phyloP scores from a whole-genome alignment of 2,797 vertebrate genomes.

The Eidolon dupreanum region DNA sequence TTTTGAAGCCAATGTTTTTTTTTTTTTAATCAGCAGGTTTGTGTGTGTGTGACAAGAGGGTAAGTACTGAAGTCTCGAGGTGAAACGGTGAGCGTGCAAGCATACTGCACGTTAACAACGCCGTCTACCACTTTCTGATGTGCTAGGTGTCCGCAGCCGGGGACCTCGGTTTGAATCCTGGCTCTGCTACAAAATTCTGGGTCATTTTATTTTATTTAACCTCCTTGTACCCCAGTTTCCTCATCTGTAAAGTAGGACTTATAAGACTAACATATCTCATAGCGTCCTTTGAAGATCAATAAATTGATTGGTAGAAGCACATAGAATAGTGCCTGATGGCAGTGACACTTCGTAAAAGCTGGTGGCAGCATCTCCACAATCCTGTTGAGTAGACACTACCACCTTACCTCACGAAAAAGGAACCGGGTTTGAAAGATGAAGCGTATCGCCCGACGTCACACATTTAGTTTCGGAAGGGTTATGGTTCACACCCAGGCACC shows the following conservation, averaged over 20 bases:
- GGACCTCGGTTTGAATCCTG: not conserved
- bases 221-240: not conserved
- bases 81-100: not conserved
- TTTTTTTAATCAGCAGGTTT: not conserved
- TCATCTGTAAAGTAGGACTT: not conserved
- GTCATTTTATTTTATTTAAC: not conserved
- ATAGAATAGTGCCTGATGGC: rapidly evolving
- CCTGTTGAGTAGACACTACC: rapidly evolving
- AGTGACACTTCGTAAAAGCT: not conserved
- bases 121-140: rapidly evolving
- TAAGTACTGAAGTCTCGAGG: not conserved
- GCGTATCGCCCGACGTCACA: not conserved
- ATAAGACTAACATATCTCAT: not conserved
- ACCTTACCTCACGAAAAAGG: not conserved
- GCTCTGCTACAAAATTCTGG: not conserved
- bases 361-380: not conserved
- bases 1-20: not conserved
- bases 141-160: not conserved
- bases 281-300: not conserved
- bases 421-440: not conserved
- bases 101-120: not conserved
- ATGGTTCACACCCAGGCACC: not conserved
- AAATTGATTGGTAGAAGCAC: not conserved
- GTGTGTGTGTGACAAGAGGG: not conserved
- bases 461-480: not conserved